Percentiles rank a stretch among this genome's conserved stretches.
phyloP scores from a whole-genome alignment of 2,888 invertebrate genomes.

The Archips crataeganus region DNA sequence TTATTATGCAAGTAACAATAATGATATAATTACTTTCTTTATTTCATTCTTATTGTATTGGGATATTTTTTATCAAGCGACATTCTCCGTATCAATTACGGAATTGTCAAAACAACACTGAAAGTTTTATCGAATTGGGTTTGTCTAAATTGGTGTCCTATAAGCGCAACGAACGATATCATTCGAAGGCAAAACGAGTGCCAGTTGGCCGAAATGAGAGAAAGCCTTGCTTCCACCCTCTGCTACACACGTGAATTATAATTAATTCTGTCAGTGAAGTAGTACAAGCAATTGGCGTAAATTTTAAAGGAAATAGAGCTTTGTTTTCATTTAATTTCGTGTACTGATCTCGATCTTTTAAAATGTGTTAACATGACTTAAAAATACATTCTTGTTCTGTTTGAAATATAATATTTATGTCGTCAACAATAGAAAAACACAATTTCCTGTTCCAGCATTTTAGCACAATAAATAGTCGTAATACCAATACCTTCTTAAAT shows the following conservation, averaged over 20 bases:
- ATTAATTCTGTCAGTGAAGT: conserved; percentile 42
- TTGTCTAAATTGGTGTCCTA: conserved; percentile 50
- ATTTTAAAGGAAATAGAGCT: conserved; percentile 22
- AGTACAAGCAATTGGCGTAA: conserved; percentile 38
- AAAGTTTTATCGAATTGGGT: conserved; percentile 48
- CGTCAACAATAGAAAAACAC: no score
- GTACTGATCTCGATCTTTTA: neutral
- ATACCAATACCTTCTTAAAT: no score
- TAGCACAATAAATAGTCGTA: no score
- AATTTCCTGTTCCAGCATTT: no score
- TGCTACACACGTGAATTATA: conserved; percentile 67
- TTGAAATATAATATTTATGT: no score
- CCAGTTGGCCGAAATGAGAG: conserved; percentile 67
- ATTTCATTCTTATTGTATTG: neutral
- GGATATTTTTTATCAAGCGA: neutral
- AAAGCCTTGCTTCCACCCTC: conserved; percentile 73
- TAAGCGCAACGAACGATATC: conserved; percentile 52
- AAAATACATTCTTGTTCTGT: no score
- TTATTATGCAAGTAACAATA: neutral
- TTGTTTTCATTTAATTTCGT: neutral
- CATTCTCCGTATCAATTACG: conserved; percentile 11
- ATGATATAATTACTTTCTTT: neutral
- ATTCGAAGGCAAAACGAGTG: conserved; percentile 65
- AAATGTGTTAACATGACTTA: neutral
- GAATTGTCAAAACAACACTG: conserved; percentile 29